Base-by-base conservation (phyloP, 2,888 invertebrate species). In the Mythimna vitellina region DNA sequence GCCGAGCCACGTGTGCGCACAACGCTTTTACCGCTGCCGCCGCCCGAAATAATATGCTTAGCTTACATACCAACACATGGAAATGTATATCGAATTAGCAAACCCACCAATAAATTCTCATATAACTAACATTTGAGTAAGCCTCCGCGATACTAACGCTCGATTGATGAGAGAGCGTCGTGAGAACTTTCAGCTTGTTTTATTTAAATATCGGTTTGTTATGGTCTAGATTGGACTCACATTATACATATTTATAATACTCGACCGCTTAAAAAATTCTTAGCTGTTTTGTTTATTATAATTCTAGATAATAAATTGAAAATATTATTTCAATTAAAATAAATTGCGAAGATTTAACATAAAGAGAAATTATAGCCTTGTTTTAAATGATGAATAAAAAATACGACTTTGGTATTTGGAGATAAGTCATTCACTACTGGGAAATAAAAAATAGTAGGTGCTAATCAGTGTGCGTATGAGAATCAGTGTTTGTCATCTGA, bases 21-120 rank as follows among this genome's bases (percentile, higher is more conserved):
- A 90, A 92, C 90, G 92, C 93, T 93, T 93, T 93, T 93, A 93
- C 93, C 93, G 92, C 92, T 87, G 92, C 91, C 91, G 90, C 91
- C 86, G 92, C 92, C 90, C 89, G 90, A 92, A 93, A 93, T 93
- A 93, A 93, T 93, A 91, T 92, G 90, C 92, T 91, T 92, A 93
- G 90, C 91, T 93, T 90, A 92, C 92, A 91, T 92, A 92, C 92
- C 91, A 88, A 88, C 91, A 88, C 89, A 91, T 90, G 86, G 87
- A 91, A 92, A 91, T 91, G 88, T 91, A 90, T 90, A 92, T 90
- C 88, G 90, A 91, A 92, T 92, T 92, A 93, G 91, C 91, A 88
- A 92, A 88, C 86, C 78, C 79, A 88, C 87, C 87, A 80, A 86
- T 86, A 84, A 82, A 86, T 82, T 86, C 86, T 87, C 84, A 85